Evolutionary conservation across 2,113 vertebrate genomes (phyloP).

Genomic region (Plestiodon gilberti): DNA sequence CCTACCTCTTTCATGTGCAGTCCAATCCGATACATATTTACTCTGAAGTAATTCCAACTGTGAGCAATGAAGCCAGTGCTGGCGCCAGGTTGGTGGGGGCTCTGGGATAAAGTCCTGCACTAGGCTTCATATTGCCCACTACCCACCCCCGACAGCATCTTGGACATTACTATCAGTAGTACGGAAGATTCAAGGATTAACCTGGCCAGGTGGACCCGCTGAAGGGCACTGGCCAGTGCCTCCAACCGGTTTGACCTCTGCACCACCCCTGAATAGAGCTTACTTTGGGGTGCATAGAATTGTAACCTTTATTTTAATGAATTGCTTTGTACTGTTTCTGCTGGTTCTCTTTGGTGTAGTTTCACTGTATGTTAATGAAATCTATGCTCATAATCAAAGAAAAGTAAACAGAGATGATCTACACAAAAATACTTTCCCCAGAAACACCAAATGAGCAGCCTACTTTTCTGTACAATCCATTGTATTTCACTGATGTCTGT

Average conservation of each 20-base stretch:
- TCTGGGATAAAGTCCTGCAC: too few species aligned
- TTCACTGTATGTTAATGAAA: constrained; percentile 15
- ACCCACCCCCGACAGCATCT: too few species aligned
- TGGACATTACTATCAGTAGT: too few species aligned
- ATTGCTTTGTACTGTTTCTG: neutral
- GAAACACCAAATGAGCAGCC: constrained; percentile 3
- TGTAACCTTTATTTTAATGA: neutral
- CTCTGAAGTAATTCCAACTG: neutral
- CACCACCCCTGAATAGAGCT: neutral
- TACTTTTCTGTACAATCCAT: constrained; percentile 18
- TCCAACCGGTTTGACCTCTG: too few species aligned
- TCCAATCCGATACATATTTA: neutral
- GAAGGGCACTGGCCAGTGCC: too few species aligned
- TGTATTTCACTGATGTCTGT: constrained; percentile 13
- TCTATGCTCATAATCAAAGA: neutral
- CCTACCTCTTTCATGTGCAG: neutral
- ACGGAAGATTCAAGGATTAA: too few species aligned
- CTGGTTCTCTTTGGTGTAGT: neutral
- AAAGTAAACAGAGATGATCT: constrained; percentile 5
- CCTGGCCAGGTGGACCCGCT: too few species aligned
- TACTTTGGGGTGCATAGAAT: neutral
- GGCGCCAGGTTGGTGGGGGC: too few species aligned
- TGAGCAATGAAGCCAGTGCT: neutral
- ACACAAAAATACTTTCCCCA: constrained; percentile 1
- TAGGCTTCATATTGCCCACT: too few species aligned